These are phyloP conservation scores for Sitophilus oryzae DNA, from an alignment of 1,140 invertebrate genomes.

Conservation along the genomic window DNA sequence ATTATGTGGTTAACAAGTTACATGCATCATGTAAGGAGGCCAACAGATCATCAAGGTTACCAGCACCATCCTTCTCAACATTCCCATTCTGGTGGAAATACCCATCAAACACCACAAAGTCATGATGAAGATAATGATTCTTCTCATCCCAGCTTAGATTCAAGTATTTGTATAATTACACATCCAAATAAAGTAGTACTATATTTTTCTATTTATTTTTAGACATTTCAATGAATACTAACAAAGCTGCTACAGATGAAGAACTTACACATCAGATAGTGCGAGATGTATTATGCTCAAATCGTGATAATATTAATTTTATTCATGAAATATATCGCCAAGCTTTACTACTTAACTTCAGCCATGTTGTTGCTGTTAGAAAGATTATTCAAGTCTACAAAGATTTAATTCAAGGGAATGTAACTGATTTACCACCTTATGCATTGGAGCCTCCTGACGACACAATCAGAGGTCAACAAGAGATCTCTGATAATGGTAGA, in stretches of 20 bases:
- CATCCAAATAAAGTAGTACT: neutral
- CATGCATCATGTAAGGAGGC: conserved; percentile 52
- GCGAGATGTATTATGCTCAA: conserved; percentile 80
- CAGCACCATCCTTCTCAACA: neutral
- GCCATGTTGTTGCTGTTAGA: conserved; percentile 78
- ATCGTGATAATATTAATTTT: conserved; percentile 89
- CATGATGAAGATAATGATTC: conserved; percentile 39
- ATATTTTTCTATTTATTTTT: conserved; percentile 10
- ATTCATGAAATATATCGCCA: conserved; percentile 91
- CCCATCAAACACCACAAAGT: conserved; percentile 11
- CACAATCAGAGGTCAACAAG: conserved; percentile 22
- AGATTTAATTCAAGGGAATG: conserved; percentile 85
- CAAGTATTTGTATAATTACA: conserved; percentile 36
- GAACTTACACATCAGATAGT: conserved; percentile 55
- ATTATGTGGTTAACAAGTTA: conserved; percentile 87
- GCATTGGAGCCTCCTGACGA: conserved; percentile 74
- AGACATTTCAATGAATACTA: conserved; percentile 37
- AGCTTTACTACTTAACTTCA: conserved; percentile 85
- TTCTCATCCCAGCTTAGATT: conserved; percentile 39
- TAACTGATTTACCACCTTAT: conserved; percentile 75
- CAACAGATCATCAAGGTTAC: conserved; percentile 15
- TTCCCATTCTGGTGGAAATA: neutral
- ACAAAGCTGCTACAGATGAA: conserved; percentile 36
- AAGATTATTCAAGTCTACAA: conserved; percentile 91
- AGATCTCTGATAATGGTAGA: conserved; percentile 49